Percentiles rank a stretch among this genome's conserved stretches.
These are phyloP conservation scores for Mnemiopsis leidyi DNA, from an alignment of 37 sponge, comb jelly and placozoan genomes.

Conservation along the genomic window DNA sequence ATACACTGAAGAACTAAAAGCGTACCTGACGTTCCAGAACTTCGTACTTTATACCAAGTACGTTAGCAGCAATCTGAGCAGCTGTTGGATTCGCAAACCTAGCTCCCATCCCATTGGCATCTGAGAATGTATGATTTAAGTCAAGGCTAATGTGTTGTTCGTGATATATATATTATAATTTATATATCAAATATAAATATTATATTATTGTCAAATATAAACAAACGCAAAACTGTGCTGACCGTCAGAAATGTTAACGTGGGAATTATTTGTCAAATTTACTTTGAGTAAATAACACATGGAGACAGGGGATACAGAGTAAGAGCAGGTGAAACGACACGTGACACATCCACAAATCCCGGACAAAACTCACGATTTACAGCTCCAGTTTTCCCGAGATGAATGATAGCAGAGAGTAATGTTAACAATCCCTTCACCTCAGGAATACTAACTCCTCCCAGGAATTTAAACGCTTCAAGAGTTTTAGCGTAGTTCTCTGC, in stretches of 20 bases:
- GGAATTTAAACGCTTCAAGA: conserved; percentile 56
- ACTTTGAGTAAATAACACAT: too few species aligned
- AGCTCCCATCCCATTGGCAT: conserved; percentile 70
- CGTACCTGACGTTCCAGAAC: conserved; percentile 74
- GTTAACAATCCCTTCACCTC: conserved; percentile 93
- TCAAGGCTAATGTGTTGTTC: too few species aligned
- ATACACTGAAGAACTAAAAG: not conserved
- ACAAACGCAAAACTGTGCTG: too few species aligned
- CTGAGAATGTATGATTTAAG: too few species aligned
- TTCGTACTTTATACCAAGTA: conserved; percentile 89
- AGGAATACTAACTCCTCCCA: conserved; percentile 69
- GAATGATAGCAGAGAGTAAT: conserved; percentile 94
- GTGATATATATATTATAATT: too few species aligned
- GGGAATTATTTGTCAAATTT: too few species aligned
- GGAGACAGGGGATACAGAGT: too few species aligned
- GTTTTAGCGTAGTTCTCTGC: conserved; percentile 67
- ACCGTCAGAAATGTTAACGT: too few species aligned
- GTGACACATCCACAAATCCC: too few species aligned
- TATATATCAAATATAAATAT: too few species aligned
- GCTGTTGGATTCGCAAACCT: conserved; percentile 91
- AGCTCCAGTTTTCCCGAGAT: conserved; percentile 89
- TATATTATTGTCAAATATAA: too few species aligned
- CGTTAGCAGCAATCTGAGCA: conserved; percentile 89
- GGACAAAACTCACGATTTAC: conserved; percentile 70
- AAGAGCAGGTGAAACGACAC: too few species aligned